Evolutionary conservation across 2,113 vertebrate genomes (phyloP).

Genomic region (Oncorhynchus mykiss): DNA sequence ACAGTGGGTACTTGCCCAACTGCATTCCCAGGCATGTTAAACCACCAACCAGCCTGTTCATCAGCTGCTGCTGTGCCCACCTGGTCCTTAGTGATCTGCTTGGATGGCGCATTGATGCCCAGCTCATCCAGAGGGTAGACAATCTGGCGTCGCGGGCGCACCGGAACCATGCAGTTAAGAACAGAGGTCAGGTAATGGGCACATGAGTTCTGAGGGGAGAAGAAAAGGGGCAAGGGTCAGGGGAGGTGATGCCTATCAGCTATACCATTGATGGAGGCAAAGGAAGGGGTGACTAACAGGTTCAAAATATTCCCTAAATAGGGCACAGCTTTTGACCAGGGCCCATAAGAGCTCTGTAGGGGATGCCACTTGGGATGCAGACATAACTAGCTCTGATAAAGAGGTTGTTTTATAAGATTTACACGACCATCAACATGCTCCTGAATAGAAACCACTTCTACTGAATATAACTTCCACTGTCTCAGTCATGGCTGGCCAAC

Average conservation of each 20-base stretch:
- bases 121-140: slow-evolving; percentile 92
- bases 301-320: not conserved
- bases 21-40: slow-evolving; percentile 65
- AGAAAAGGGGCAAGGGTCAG: slow-evolving; percentile 50
- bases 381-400: slow-evolving; percentile 38
- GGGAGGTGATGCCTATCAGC: not conserved
- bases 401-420: slow-evolving; percentile 32
- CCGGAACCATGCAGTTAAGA: slow-evolving; percentile 87
- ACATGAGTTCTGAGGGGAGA: slow-evolving; percentile 77
- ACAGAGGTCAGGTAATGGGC: slow-evolving; percentile 83
- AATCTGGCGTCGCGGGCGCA: slow-evolving; percentile 91
- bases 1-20: slow-evolving; percentile 71
- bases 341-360: not conserved
- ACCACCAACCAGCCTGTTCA: slow-evolving; percentile 52
- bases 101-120: slow-evolving; percentile 85
- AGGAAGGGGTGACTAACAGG: not conserved
- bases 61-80: slow-evolving; percentile 78
- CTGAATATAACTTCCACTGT: not conserved
- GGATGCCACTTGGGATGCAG: too few relatives aligned
- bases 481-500: not conserved
- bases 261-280: not conserved
- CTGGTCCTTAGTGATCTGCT: slow-evolving; percentile 82
- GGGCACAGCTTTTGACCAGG: too few relatives aligned
- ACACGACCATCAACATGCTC: not conserved
- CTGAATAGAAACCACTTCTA: not conserved